A percentile compares a stretch with the other conserved stretches of the same genome.
phyloP scores from a whole-genome alignment of 2,888 invertebrate genomes.

The Microchrysa polita region DNA sequence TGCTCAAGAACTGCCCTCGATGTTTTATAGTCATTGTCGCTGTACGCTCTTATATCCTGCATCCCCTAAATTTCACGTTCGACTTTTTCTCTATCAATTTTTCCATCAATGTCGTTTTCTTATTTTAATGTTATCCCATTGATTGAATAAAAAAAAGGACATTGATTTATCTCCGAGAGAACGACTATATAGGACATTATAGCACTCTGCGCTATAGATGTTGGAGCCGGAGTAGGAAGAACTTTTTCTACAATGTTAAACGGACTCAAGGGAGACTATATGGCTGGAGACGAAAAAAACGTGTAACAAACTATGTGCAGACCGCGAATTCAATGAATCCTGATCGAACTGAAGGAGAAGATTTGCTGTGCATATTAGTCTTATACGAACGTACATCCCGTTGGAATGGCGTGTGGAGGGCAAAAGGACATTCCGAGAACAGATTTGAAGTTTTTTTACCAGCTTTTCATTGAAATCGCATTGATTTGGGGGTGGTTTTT shows the following conservation, averaged over 20 bases:
- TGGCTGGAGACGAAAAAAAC: too few species aligned
- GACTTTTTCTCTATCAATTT: slow-evolving; percentile 6
- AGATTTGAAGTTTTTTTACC: slow-evolving; percentile 27
- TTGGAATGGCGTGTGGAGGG: background rate
- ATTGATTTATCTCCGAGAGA: slow-evolving; percentile 28
- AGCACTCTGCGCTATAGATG: too few species aligned
- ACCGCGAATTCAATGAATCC: background rate
- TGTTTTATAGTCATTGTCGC: slow-evolving; percentile 15
- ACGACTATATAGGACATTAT: too few species aligned
- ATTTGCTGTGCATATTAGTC: too few species aligned
- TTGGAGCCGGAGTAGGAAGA: background rate
- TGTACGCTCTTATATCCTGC: background rate
- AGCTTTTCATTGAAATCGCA: background rate
- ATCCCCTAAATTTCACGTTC: background rate
- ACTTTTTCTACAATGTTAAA: slow-evolving; percentile 21
- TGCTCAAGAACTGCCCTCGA: background rate
- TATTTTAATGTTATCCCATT: slow-evolving; percentile 49
- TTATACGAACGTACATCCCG: too few species aligned
- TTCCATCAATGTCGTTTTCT: slow-evolving; percentile 42
- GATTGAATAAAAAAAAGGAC: slow-evolving; percentile 49
- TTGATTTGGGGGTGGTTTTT: slow-evolving; percentile 31
- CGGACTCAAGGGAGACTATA: slow-evolving; percentile 33
- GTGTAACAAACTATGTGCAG: slow-evolving; percentile 18
- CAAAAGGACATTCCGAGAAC: background rate
- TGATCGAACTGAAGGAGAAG: too few species aligned